Evolutionary conservation across 2,888 invertebrate genomes (phyloP), one percentile per base, ranked within the genome.

Genomic region (Acanthosepion lycidas): DNA sequence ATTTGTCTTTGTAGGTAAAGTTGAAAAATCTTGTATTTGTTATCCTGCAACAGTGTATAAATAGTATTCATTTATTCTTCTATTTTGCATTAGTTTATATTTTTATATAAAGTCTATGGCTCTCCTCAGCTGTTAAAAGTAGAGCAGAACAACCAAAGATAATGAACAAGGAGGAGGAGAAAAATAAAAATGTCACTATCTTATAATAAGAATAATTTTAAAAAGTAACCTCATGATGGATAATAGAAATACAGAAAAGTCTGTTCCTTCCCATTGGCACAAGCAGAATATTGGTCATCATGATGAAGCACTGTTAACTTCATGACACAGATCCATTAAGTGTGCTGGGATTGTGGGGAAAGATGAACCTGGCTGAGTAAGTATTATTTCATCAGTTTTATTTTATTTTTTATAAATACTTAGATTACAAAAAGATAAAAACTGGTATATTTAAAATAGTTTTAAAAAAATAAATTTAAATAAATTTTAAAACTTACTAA

Each of bases 281-380:
- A 42, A 42, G 42, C 15, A 78, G 15, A 78, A 15, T 78, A n/a
- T 3, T 33, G n/a, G 78, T 78, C 78, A 78, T 15, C 18, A 78
- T 78, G 33, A 33, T 78, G n/a, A 78, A 78, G 78, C 33, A 78
- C n/a, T 78, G 18, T 33, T n/a, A 78, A 78, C n/a, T n/a, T n/a
- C 78, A 78, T 78, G n/a, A 78, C 78, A n/a, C n/a, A n/a, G n/a
- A n/a, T 78, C n/a, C n/a, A 78, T 78, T 78, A 78, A n/a, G 28
- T 78, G n/a, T 15, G n/a, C 18, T 78, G 78, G n/a, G 78, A 0
- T 78, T 78, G 78, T 78, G 78, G 78, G 78, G 12, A 78, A 78
- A 78, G n/a, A 28, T 78, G 28, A 78, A 78, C 6, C 78, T 78
- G 8, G n/a, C 12, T 78, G n/a, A 18, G 15, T n/a, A n/a, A 78